phyloP scores from a whole-genome alignment of 1,140 invertebrate species.

The Bombus soroeensis region DNA sequence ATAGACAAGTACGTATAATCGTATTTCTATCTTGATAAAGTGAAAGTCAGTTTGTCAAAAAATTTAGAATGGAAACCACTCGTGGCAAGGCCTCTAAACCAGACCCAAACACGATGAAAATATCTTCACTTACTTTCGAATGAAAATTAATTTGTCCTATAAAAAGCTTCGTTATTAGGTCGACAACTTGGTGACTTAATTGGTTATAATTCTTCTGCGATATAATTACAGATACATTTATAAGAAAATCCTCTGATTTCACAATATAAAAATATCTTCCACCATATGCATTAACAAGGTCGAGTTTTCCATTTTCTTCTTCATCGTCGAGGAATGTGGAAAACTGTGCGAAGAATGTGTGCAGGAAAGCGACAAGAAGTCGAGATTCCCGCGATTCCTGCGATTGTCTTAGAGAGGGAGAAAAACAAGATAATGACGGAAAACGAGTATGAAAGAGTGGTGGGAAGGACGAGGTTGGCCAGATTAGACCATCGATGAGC shows the following conservation, averaged over 20 bases:
- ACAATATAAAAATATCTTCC: not conserved
- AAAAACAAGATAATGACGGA: not conserved
- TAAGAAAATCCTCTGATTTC: not conserved
- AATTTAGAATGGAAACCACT: too few species aligned
- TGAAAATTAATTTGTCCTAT: not conserved
- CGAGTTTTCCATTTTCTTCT: not conserved
- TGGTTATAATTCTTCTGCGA: not conserved
- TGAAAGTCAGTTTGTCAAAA: too few species aligned
- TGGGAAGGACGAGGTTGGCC: conserved; percentile 1
- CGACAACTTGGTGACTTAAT: not conserved
- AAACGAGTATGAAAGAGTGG: not conserved
- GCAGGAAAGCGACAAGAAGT: not conserved
- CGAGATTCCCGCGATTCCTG: not conserved
- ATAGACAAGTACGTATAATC: too few species aligned
- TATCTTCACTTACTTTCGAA: not conserved
- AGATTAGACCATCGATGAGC: conserved; percentile 15
- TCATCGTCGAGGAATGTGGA: not conserved
- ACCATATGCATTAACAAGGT: not conserved
- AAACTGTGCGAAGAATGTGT: not conserved
- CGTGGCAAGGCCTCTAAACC: too few species aligned
- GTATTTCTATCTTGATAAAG: too few species aligned
- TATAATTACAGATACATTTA: not conserved
- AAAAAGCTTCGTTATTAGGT: not conserved
- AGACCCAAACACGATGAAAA: not conserved
- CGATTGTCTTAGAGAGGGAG: not conserved